phyloP scores from a whole-genome alignment of 1,140 invertebrate species.

The Lamellibrachia luymesi region DNA sequence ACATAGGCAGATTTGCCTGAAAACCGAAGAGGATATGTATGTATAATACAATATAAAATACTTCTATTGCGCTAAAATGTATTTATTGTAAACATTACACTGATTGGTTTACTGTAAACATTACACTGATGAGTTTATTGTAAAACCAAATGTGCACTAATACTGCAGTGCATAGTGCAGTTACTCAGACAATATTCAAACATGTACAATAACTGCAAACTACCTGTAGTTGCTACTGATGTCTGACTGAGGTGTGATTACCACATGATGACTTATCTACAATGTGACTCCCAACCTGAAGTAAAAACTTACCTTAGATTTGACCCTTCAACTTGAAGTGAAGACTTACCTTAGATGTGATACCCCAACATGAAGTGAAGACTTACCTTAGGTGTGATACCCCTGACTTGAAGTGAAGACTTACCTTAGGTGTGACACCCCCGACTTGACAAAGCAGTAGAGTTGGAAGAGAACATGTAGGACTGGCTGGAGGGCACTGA shows the following conservation, averaged over 20 bases:
- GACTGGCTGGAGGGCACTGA: not conserved
- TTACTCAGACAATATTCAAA: too few relatives aligned
- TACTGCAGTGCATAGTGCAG: not conserved
- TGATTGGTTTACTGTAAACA: not conserved
- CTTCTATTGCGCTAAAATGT: not conserved
- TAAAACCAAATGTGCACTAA: not conserved
- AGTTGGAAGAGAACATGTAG: not conserved
- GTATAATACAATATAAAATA: too few relatives aligned
- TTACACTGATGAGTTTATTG: not conserved
- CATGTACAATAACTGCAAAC: too few relatives aligned
- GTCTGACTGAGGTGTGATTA: too few relatives aligned
- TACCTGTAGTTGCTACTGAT: too few relatives aligned
- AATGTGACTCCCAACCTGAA: not conserved
- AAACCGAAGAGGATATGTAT: too few relatives aligned
- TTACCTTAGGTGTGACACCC: conserved; percentile 9
- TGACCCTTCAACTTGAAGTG: not conserved
- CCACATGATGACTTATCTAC: too few relatives aligned
- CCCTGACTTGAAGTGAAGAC: not conserved
- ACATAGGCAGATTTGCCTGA: too few relatives aligned
- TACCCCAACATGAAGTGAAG: not conserved
- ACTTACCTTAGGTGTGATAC: not conserved
- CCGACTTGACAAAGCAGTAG: conserved; percentile 1
- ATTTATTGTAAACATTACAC: not conserved
- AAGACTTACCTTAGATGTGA: not conserved
- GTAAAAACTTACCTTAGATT: not conserved